A percentile compares a stretch with the other conserved stretches of the same genome.
These are phyloP conservation scores for Drosophila rhopaloa DNA, from an alignment of 1,140 invertebrate species.

Conservation along the genomic window DNA sequence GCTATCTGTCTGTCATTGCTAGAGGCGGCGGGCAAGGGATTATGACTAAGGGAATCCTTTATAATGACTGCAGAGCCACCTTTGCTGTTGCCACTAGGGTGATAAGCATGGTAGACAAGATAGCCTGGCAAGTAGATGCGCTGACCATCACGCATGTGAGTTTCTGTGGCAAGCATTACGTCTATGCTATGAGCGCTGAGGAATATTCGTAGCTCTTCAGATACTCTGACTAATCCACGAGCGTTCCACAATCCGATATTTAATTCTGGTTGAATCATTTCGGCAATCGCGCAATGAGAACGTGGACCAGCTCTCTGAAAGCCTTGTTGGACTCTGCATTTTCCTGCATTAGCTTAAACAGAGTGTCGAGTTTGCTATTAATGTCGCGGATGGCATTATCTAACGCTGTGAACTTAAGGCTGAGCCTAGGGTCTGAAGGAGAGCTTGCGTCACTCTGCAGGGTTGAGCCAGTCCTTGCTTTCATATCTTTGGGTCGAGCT, in stretches of 20 bases:
- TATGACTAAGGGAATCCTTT: no score
- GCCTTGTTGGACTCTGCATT: slow-evolving; percentile 17
- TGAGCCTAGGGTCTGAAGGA: no score
- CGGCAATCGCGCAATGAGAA: slow-evolving; percentile 10
- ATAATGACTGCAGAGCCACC: no score
- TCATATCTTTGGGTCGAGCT: no score
- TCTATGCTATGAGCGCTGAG: slow-evolving; percentile 17
- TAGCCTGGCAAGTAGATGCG: slow-evolving; percentile 3
- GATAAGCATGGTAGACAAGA: no score
- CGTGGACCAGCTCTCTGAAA: slow-evolving; percentile 20
- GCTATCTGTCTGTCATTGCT: background rate
- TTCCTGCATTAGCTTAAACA: background rate
- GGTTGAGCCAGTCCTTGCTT: no score
- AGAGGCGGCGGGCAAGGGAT: no score
- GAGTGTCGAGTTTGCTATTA: background rate
- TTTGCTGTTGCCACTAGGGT: no score
- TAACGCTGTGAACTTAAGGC: no score
- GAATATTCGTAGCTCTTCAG: slow-evolving; percentile 15
- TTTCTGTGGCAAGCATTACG: slow-evolving; percentile 27
- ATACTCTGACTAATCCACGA: background rate
- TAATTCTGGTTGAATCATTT: slow-evolving; percentile 17
- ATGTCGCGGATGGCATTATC: background rate
- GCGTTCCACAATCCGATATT: slow-evolving; percentile 34
- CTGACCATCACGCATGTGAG: slow-evolving; percentile 9
- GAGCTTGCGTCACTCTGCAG: background rate